phyloP scores from a whole-genome alignment of 2,113 vertebrate species.

The Gallinago media region DNA sequence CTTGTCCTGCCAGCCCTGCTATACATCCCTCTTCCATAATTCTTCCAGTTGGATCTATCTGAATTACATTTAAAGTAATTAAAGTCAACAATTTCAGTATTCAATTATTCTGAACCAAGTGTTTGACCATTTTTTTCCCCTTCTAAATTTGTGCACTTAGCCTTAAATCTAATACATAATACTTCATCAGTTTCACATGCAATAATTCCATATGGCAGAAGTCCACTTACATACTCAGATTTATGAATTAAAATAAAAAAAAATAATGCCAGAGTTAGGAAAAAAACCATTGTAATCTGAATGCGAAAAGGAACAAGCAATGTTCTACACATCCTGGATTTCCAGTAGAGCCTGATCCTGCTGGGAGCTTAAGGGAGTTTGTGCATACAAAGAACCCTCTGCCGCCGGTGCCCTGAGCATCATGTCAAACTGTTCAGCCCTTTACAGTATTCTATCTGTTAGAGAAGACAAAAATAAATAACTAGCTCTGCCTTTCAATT shows the following conservation, averaged over 20 bases:
- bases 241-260: not conserved
- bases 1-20: not conserved
- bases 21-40: not conserved
- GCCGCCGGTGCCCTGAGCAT: not conserved
- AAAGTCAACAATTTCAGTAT: constrained; percentile 35
- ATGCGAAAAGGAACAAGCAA: not conserved
- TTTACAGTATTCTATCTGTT: not conserved
- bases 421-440: not conserved
- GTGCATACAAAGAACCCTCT: not conserved
- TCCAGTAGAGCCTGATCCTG: not conserved
- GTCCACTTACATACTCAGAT: not conserved
- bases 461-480: constrained; percentile 11
- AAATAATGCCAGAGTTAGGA: not conserved
- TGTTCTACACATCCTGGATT: not conserved
- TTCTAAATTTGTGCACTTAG: not conserved
- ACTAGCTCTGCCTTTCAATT: not conserved
- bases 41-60: not conserved
- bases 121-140: not conserved
- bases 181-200: not conserved
- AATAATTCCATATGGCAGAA: not conserved
- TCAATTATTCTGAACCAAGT: not conserved
- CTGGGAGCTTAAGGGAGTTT: not conserved
- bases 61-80: constrained; percentile 26
- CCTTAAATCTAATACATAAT: not conserved
- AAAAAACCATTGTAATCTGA: not conserved